Percentiles rank a stretch among this genome's conserved stretches.
These are phyloP conservation scores for Onchidella celtica DNA, from an alignment of 2,888 invertebrate species.

Conservation along the genomic window DNA sequence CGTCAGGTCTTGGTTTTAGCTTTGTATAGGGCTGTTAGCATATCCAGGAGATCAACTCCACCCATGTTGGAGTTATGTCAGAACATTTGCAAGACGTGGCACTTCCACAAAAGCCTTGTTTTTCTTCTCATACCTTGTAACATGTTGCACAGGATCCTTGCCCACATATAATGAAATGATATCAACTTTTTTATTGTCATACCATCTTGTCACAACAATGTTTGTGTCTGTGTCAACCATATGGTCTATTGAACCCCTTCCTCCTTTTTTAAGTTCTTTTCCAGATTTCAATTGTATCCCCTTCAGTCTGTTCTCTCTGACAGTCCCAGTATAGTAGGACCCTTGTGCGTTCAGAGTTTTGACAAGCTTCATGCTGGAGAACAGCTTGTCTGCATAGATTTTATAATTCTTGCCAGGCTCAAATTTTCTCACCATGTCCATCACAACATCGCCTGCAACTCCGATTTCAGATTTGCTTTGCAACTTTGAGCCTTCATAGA, in stretches of 20 bases:
- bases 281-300: not conserved
- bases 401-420: not conserved
- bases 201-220: not conserved
- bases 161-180: not conserved
- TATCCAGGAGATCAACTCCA: not conserved
- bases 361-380: not conserved
- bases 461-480: not conserved
- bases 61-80: not conserved
- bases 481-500: not conserved
- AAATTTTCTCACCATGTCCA: not conserved
- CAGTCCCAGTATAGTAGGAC: not conserved
- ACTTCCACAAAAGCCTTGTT: not conserved
- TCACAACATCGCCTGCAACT: not conserved
- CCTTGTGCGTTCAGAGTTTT: not conserved
- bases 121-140: not conserved
- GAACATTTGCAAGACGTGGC: not conserved
- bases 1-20: not conserved
- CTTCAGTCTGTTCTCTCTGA: constrained; percentile 14
- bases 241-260: not conserved
- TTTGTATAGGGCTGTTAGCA: not conserved
- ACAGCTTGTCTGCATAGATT: not conserved
- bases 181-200: not conserved
- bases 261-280: not conserved
- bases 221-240: not conserved
- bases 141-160: not conserved